A percentile compares a stretch with the other conserved stretches of the same genome.
Evolutionary conservation across 2,113 vertebrate species (phyloP).

Genomic region (Hirundichthys speculiger): DNA sequence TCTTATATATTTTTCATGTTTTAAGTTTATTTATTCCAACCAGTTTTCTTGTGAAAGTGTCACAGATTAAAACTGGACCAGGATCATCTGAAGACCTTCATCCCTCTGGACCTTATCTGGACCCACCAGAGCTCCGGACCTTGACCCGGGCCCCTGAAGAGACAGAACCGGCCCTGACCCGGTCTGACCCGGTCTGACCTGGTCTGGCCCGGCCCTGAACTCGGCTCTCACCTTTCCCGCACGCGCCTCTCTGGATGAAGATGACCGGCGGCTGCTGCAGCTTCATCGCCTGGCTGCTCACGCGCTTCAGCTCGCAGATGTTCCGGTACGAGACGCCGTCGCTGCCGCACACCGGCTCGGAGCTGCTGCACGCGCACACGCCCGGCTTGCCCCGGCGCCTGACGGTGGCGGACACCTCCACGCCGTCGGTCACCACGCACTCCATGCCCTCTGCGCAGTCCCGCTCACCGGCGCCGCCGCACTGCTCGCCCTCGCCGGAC

Average conservation of each 20-base stretch:
- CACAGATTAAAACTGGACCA: too few species aligned
- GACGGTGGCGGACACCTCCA: constrained; percentile 84
- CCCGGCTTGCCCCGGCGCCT: constrained; percentile 82
- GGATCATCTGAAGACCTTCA: too few species aligned
- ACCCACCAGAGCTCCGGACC: too few species aligned
- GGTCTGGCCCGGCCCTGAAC: too few species aligned
- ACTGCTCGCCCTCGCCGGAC: constrained; percentile 86
- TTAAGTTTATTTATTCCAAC: too few species aligned
- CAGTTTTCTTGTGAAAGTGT: too few species aligned
- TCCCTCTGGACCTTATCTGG: too few species aligned
- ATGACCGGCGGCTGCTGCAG: constrained; percentile 86
- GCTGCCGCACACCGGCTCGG: constrained; percentile 92
- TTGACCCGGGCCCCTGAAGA: too few species aligned
- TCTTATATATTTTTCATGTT: too few species aligned
- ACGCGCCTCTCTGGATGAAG: constrained; percentile 91
- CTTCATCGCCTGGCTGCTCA: constrained; percentile 81
- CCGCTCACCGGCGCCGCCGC: constrained; percentile 76
- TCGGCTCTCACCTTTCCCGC: constrained; percentile 76
- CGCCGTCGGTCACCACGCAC: constrained; percentile 81
- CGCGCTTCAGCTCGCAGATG: constrained; percentile 89
- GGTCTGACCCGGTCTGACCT: too few species aligned
- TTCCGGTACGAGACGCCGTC: constrained; percentile 89
- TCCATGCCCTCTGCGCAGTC: constrained; percentile 87
- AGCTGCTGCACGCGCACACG: constrained; percentile 83
- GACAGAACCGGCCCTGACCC: too few species aligned